Conservation (phyloP, 2,797 vertebrate species). For the Arctocebus calabarensis region DNA sequence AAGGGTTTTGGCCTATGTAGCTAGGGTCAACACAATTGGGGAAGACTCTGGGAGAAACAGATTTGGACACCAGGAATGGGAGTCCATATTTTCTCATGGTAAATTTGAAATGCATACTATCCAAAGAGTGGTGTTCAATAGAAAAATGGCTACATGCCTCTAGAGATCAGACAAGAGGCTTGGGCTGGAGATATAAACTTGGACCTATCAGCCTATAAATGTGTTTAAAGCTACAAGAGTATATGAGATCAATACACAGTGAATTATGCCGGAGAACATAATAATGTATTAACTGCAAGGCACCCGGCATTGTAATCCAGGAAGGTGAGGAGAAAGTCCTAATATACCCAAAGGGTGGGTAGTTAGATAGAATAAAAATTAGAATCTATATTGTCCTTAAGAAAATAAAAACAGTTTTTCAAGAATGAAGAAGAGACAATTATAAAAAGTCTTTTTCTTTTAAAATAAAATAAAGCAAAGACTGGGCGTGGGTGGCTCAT, state of each 20-base stretch:
- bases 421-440: not conserved
- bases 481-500: too few species aligned
- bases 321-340: not conserved
- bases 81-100: not conserved
- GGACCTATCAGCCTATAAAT: not conserved
- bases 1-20: not conserved
- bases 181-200: not conserved
- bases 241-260: not conserved
- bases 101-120: not conserved
- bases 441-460: not conserved
- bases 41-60: not conserved
- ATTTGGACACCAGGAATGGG: accelerated
- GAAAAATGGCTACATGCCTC: not conserved
- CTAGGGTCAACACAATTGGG: not conserved
- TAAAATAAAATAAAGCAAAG: not conserved
- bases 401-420: not conserved
- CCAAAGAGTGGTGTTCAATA: not conserved
- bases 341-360: not conserved
- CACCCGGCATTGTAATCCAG: not conserved
- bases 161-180: not conserved
- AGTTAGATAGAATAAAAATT: not conserved
- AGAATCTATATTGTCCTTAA: not conserved
- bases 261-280: not conserved
- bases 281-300: not conserved
- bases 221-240: not conserved